Evolutionary conservation across 2,113 vertebrate species (phyloP).

Genomic region (Dipodomys stephensi): DNA sequence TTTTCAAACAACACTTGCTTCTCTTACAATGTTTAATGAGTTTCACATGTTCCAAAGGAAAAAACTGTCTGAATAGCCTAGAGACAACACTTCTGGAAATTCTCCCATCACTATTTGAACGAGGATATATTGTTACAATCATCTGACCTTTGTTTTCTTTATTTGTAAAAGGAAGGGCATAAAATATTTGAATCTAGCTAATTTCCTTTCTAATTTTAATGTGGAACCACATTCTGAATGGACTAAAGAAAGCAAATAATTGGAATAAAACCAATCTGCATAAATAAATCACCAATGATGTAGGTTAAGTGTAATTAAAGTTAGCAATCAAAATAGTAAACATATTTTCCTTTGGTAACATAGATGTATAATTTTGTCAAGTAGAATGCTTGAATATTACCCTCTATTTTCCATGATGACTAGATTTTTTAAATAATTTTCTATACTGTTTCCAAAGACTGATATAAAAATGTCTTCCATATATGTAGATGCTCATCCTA

Average conservation of each 20-base stretch:
- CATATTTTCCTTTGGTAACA: not conserved
- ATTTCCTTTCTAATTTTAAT: not conserved
- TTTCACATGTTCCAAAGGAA: not conserved
- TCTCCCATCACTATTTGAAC: not conserved
- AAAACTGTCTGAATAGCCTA: not conserved
- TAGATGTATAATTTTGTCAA: not conserved
- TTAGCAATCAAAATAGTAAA: not conserved
- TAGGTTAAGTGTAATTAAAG: not conserved
- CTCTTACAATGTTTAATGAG: not conserved
- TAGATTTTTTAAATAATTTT: not conserved
- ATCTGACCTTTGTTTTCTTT: not conserved
- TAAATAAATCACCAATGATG: not conserved
- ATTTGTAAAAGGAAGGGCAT: not conserved
- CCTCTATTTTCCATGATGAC: conserved; percentile 13
- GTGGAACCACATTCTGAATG: not conserved
- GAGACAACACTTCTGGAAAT: not conserved
- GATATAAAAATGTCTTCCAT: not conserved
- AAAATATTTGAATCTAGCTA: not conserved
- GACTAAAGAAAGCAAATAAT: not conserved
- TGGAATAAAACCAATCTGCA: not conserved
- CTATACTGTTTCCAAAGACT: not conserved
- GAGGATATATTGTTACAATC: not conserved
- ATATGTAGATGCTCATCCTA: fast-evolving
- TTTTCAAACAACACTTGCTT: not conserved
- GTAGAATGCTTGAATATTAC: not conserved